Conservation (phyloP, 64 coral and sea anemone species). For the Actinia tenebrosa region DNA sequence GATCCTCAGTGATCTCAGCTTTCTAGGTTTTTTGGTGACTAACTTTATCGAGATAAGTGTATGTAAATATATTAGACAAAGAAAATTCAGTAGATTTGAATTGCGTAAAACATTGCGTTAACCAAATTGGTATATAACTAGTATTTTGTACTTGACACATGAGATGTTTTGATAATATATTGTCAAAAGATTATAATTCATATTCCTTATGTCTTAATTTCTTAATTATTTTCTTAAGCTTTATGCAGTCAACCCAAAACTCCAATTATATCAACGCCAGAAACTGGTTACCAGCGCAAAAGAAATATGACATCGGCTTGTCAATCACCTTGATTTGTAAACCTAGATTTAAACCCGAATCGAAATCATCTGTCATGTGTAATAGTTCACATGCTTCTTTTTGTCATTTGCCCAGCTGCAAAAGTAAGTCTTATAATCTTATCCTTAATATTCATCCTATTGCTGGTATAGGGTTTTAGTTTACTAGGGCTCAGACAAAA, state of each 20-base stretch:
- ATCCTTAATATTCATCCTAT: neutral
- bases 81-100: too few species aligned
- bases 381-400: neutral
- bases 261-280: slow-evolving; percentile 8
- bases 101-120: too few species aligned
- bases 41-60: too few species aligned
- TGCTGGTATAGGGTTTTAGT: too few species aligned
- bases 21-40: too few species aligned
- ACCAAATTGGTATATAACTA: too few species aligned
- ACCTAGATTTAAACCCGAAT: neutral
- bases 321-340: slow-evolving; percentile 29
- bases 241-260: slow-evolving; percentile 28
- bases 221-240: slow-evolving; percentile 5
- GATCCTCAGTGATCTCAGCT: too few species aligned
- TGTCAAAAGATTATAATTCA: neutral
- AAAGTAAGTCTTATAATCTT: neutral
- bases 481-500: too few species aligned
- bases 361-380: neutral
- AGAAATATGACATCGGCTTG: neutral
- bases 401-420: neutral
- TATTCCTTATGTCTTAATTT: neutral
- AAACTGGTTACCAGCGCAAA: slow-evolving; percentile 28
- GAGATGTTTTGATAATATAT: too few species aligned
- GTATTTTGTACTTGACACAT: too few species aligned
- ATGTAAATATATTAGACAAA: too few species aligned